phyloP scores from a whole-genome alignment of 2,113 vertebrate genomes.

The Tachuris rubrigastra region DNA sequence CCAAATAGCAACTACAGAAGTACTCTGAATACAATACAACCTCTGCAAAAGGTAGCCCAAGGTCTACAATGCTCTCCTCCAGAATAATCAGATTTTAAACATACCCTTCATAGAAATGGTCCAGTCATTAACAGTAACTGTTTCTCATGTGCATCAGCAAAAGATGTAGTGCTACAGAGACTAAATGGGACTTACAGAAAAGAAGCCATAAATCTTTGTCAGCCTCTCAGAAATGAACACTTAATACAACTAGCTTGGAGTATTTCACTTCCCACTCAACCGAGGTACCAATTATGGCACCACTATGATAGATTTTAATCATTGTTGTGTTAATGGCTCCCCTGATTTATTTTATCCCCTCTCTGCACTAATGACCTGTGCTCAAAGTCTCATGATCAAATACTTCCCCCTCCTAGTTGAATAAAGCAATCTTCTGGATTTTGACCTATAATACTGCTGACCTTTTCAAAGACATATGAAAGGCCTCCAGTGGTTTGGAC shows the following conservation, averaged over 20 bases:
- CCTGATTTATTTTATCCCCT: constrained; percentile 32
- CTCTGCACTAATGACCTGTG: constrained; percentile 35
- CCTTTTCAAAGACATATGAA: neutral
- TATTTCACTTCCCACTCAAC: constrained; percentile 33
- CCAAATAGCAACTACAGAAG: neutral
- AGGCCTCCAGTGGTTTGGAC: neutral
- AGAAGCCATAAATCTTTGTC: constrained; percentile 61
- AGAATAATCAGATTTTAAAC: constrained; percentile 47
- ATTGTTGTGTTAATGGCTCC: constrained; percentile 47
- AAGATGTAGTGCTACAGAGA: constrained; percentile 40
- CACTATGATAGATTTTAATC: constrained; percentile 50
- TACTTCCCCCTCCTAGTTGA: neutral
- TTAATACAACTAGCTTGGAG: constrained; percentile 39
- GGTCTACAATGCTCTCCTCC: neutral
- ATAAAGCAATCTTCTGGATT: neutral
- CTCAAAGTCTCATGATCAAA: constrained; percentile 28
- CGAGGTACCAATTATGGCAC: constrained; percentile 43
- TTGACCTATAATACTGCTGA: neutral
- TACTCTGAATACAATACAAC: neutral
- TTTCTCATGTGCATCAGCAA: constrained; percentile 44
- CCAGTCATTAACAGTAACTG: constrained; percentile 16
- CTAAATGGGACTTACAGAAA: constrained; percentile 33
- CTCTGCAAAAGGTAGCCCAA: neutral
- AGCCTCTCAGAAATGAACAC: constrained; percentile 51
- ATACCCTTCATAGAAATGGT: constrained; percentile 33